A percentile compares a stretch with the other conserved stretches of the same genome.
phyloP scores from a whole-genome alignment of 2,888 invertebrate species.

The Digitonthophagus gazella region DNA sequence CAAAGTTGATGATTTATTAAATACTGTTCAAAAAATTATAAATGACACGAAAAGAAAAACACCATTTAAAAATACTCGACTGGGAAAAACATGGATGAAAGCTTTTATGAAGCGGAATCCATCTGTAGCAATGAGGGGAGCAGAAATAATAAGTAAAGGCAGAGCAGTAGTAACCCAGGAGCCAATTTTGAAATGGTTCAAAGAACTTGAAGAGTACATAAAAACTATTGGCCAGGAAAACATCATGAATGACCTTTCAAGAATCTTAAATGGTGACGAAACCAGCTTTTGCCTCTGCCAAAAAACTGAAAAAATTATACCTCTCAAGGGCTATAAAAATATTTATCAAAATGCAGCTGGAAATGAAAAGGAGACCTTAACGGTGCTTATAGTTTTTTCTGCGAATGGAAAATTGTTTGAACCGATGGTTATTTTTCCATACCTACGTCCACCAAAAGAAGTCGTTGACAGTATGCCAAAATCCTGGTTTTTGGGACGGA shows the following conservation, averaged over 20 bases:
- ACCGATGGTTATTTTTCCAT: conserved; percentile 37
- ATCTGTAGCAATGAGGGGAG: conserved; percentile 36
- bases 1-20: too few relatives aligned
- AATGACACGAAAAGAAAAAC: too few relatives aligned
- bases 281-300: conserved; percentile 44
- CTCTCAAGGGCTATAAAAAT: conserved; percentile 39
- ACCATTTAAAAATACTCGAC: too few relatives aligned
- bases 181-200: conserved; percentile 36
- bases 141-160: conserved; percentile 37
- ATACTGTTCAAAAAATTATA: too few relatives aligned
- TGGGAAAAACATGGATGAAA: conserved; percentile 41
- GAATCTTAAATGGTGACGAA: conserved; percentile 46
- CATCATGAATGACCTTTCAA: conserved; percentile 34
- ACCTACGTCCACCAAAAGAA: conserved; percentile 39
- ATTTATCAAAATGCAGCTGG: conserved; percentile 35
- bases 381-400: conserved; percentile 35
- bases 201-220: conserved; percentile 37
- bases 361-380: conserved; percentile 40
- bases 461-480: conserved; percentile 37
- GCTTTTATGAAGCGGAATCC: conserved; percentile 21
- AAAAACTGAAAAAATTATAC: conserved; percentile 41
- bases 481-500: conserved; percentile 45
- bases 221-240: conserved; percentile 32
- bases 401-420: conserved; percentile 34
- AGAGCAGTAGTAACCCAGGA: conserved; percentile 39